phyloP scores from a whole-genome alignment of 1,140 invertebrate species.

The Elymnias hypermnestra region DNA sequence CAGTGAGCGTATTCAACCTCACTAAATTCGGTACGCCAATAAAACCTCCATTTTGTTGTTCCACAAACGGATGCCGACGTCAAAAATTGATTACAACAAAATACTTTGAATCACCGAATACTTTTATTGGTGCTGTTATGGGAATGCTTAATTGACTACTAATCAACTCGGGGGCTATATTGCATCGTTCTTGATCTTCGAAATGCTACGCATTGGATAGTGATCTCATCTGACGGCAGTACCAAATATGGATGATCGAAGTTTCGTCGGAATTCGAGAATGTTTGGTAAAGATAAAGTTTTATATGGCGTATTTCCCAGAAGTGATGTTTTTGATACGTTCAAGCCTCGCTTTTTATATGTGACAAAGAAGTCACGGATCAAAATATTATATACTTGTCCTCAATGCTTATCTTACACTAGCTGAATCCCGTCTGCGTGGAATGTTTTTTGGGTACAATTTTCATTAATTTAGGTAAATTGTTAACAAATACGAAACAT shows the following conservation, averaged over 20 bases:
- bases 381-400: no score
- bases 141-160: conserved; percentile 65
- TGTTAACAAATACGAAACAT: no score
- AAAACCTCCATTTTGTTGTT: conserved; percentile 57
- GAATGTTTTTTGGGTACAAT: no score
- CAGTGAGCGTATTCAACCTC: conserved; percentile 38
- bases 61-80: conserved; percentile 61
- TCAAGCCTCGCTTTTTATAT: no score
- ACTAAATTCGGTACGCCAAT: conserved; percentile 69
- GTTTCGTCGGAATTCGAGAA: background rate
- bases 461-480: no score
- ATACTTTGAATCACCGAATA: conserved; percentile 63
- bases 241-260: conserved; percentile 2
- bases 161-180: conserved; percentile 42
- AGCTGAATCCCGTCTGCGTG: no score
- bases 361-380: no score
- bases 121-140: conserved; percentile 67
- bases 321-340: background rate
- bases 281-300: background rate
- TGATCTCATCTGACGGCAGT: conserved; percentile 3
- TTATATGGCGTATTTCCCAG: background rate
- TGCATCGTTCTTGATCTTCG: conserved; percentile 11
- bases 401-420: no score
- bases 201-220: conserved; percentile 7
- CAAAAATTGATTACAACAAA: conserved; percentile 71